Evolutionary conservation across 2,888 invertebrate genomes (phyloP), one percentile per base, ranked within the genome.

Genomic region (Caenorhabditis wallacei): DNA sequence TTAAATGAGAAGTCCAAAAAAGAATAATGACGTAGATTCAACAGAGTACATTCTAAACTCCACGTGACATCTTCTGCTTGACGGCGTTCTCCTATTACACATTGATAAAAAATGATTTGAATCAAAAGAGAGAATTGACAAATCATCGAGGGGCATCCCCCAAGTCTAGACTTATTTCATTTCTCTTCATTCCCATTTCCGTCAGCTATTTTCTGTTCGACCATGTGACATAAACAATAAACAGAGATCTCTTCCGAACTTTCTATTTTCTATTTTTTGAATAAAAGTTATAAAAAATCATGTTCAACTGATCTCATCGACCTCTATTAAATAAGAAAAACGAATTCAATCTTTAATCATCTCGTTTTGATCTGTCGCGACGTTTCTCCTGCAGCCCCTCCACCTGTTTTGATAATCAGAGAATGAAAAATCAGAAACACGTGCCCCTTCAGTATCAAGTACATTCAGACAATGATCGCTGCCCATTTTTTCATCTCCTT

Each of bases 391-490:
- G 8, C 46, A 10, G 10, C 1, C 35, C 18, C n/a, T n/a, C n/a
- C 56, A 64, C 51, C 35, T 76, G 76, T 76, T 76, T 59, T 59
- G 46, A 26, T 24, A 48, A 30, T 48, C 76, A 53, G 26, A n/a
- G n/a, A n/a, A n/a, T 30, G 30, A 30, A 20, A 24, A 48, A 30
- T 48, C 76, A 53, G 26, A 35, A 20, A 76, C 76, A 76, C 68
- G 76, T 76, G 76, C 35, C 20, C 37, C 16, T n/a, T 18, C 13
- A 48, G 11, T 74, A 64, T 75, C 40, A 68, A 76, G 76, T 76
- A 48, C 76, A 76, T 5, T 53, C 26, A 10, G n/a, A 68, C 20
- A 63, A 48, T 54, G 68, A 63, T 51, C 43, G n/a, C n/a, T n/a
- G n/a, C n/a, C 24, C 20, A 26, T n/a, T 53, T 61, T 61, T 22